These are phyloP conservation scores for Scaptomyza polygonia DNA, from an alignment of 2,888 invertebrate species.

Conservation along the genomic window DNA sequence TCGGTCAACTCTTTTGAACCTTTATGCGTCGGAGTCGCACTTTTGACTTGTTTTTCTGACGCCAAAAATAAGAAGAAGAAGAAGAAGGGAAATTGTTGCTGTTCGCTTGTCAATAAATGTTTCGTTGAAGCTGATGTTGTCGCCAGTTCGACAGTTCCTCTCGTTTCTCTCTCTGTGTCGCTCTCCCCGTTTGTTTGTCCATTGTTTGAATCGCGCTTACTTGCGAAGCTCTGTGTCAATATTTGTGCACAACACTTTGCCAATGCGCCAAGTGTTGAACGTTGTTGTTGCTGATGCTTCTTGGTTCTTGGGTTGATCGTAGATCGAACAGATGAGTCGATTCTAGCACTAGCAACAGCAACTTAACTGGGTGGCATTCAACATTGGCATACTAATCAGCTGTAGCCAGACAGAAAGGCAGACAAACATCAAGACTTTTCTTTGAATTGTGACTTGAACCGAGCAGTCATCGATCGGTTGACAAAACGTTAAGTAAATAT, in stretches of 20 bases:
- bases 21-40: constrained; percentile 52
- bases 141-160: constrained; percentile 38
- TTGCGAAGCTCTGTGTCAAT: constrained; percentile 79
- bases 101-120: constrained; percentile 41
- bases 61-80: no score
- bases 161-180: background rate
- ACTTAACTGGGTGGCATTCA: constrained; percentile 50
- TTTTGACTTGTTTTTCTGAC: constrained; percentile 50
- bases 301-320: constrained; percentile 9
- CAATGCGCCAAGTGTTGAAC: constrained; percentile 75
- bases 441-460: constrained; percentile 22
- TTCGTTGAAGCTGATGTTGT: constrained; percentile 54
- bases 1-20: constrained; percentile 30
- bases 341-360: constrained; percentile 9
- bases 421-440: background rate
- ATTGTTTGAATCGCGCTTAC: constrained; percentile 81
- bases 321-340: constrained; percentile 15
- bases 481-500: constrained; percentile 31
- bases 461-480: constrained; percentile 36
- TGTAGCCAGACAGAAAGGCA: background rate
- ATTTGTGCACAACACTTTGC: constrained; percentile 78
- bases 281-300: constrained; percentile 21
- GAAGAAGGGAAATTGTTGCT: constrained; percentile 57
- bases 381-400: constrained; percentile 48
- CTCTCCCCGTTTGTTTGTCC: constrained; percentile 59